A percentile compares a stretch with the other conserved stretches of the same genome.
Conservation (phyloP, 2,888 invertebrate genomes). For the Temnothorax ravouxi region DNA sequence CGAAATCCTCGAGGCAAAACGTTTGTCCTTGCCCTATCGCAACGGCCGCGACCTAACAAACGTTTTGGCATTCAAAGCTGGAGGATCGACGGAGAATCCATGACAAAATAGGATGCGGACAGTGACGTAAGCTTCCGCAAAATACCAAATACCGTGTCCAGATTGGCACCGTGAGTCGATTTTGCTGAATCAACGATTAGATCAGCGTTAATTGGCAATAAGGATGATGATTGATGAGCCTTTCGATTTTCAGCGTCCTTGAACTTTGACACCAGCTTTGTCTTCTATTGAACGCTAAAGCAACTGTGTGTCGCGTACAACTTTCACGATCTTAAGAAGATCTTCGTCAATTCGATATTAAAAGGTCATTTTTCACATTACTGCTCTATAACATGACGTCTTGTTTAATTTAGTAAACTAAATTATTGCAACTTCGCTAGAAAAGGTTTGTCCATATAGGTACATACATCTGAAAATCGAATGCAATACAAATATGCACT, state of each 20-base stretch:
- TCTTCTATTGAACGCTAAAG: conserved; percentile 10
- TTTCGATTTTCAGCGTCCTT: conserved; percentile 74
- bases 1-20: conserved; percentile 51
- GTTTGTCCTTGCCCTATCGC: conserved; percentile 58
- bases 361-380: neutral
- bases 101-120: conserved; percentile 32
- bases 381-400: neutral
- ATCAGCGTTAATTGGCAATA: conserved; percentile 67
- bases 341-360: neutral
- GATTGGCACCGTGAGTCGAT: conserved; percentile 55
- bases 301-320: neutral
- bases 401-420: neutral
- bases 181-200: conserved; percentile 62
- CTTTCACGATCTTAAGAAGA: conserved; percentile 10
- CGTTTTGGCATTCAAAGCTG: conserved; percentile 25
- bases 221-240: conserved; percentile 73
- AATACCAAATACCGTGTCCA: conserved; percentile 31
- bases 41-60: conserved; percentile 59
- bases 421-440: neutral
- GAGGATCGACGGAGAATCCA: conserved; percentile 29
- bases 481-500: too few relatives aligned
- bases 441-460: neutral
- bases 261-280: conserved; percentile 50
- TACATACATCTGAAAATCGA: neutral
- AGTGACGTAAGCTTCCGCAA: conserved; percentile 52